phyloP scores from a whole-genome alignment of 2,113 vertebrate species.

The Eidolon helvum region DNA sequence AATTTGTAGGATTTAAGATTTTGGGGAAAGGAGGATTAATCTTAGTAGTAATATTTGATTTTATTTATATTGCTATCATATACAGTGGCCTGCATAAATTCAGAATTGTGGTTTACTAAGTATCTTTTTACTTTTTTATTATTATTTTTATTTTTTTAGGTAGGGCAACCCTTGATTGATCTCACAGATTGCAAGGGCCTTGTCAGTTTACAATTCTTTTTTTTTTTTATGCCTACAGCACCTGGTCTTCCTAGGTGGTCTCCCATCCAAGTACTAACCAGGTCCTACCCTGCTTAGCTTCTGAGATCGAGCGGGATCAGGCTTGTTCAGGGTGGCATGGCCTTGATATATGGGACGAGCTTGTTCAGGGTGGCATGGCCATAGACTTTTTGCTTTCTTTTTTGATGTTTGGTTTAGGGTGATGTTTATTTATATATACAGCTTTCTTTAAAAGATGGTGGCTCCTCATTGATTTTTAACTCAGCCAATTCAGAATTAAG shows the following conservation, averaged over 20 bases:
- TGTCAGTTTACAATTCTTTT: no score
- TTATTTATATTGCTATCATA: background rate
- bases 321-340: no score
- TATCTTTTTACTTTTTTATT: no score
- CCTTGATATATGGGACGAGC: accelerated
- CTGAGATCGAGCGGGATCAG: no score
- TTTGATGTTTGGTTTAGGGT: background rate
- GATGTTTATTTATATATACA: background rate
- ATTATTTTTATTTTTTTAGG: no score
- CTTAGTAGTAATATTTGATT: background rate
- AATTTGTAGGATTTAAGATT: background rate
- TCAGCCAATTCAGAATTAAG: background rate
- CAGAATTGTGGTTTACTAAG: background rate
- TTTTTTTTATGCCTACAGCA: no score
- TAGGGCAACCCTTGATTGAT: no score
- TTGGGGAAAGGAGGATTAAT: background rate
- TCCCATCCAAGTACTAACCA: no score
- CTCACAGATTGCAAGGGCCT: no score
- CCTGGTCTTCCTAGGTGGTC: no score
- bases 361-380: no score
- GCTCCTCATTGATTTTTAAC: background rate
- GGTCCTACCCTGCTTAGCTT: no score
- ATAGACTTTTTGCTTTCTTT: background rate
- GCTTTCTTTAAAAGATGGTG: background rate
- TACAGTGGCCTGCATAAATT: background rate